Evolutionary conservation across 2,888 invertebrate genomes (phyloP).

Genomic region (Pollenia labialis): DNA sequence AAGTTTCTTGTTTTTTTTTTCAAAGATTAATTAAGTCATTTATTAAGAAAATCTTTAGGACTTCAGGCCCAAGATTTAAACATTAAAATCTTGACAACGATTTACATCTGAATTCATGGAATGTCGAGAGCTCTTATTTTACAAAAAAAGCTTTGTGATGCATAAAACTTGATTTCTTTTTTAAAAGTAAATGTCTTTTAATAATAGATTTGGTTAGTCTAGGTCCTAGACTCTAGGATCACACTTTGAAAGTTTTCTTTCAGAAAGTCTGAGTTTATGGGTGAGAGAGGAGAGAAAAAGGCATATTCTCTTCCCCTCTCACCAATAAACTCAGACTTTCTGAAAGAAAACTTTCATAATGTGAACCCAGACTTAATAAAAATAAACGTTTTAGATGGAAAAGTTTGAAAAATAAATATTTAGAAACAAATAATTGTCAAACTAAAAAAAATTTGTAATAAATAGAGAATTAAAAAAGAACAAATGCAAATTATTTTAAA

Average conservation of each 20-base stretch:
- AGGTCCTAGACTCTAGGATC: no score
- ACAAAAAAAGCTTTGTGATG: not conserved
- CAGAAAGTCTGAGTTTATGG: no score
- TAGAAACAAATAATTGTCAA: not conserved
- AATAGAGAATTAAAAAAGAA: not conserved
- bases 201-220: not conserved
- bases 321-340: no score
- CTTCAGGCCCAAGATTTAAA: not conserved
- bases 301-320: no score
- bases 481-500: not conserved
- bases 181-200: not conserved
- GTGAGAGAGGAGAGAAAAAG: no score
- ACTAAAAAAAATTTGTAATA: constrained; percentile 18
- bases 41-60: not conserved
- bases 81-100: not conserved
- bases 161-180: not conserved
- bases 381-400: not conserved
- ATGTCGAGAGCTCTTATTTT: not conserved
- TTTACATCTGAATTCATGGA: not conserved
- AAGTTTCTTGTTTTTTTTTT: not conserved
- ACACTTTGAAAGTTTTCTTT: no score
- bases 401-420: constrained; percentile 18
- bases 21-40: not conserved
- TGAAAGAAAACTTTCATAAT: no score
- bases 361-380: no score